These are phyloP conservation scores for Bombyx mori DNA, from an alignment of 1,140 invertebrate genomes.

Conservation along the genomic window DNA sequence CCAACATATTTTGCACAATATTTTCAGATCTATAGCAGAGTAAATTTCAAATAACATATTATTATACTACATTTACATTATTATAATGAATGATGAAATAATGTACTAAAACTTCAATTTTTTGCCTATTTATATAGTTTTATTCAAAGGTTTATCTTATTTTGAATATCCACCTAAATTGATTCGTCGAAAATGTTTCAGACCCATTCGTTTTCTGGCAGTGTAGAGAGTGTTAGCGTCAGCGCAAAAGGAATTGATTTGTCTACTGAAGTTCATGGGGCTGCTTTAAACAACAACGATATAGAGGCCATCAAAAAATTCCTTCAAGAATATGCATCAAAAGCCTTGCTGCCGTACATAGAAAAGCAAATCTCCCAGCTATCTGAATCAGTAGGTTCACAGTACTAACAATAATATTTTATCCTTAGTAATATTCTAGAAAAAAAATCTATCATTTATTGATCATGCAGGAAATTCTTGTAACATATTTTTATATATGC, in stretches of 20 bases:
- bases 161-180: too few species aligned
- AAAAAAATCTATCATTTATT: too few species aligned
- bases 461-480: too few species aligned
- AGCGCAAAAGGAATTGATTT: conserved; percentile 75
- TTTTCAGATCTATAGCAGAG: too few species aligned
- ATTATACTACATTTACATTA: too few species aligned
- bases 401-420: conserved; percentile 1
- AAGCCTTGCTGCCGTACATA: conserved; percentile 89
- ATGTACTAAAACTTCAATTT: too few species aligned
- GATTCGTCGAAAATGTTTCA: conserved; percentile 29
- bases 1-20: too few species aligned
- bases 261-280: conserved; percentile 75
- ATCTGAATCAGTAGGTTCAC: conserved; percentile 81
- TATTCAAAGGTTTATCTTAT: too few species aligned
- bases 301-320: conserved; percentile 87
- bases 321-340: conserved; percentile 90
- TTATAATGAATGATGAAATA: too few species aligned
- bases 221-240: conserved; percentile 72
- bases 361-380: conserved; percentile 88
- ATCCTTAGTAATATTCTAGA: neutral
- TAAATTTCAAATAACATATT: too few species aligned
- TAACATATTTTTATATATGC: too few species aligned
- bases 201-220: conserved; percentile 70
- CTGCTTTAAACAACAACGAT: conserved; percentile 84
- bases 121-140: too few species aligned